These are phyloP conservation scores for Drosophila mauritiana DNA, from an alignment of 1,140 invertebrate genomes.

Conservation along the genomic window DNA sequence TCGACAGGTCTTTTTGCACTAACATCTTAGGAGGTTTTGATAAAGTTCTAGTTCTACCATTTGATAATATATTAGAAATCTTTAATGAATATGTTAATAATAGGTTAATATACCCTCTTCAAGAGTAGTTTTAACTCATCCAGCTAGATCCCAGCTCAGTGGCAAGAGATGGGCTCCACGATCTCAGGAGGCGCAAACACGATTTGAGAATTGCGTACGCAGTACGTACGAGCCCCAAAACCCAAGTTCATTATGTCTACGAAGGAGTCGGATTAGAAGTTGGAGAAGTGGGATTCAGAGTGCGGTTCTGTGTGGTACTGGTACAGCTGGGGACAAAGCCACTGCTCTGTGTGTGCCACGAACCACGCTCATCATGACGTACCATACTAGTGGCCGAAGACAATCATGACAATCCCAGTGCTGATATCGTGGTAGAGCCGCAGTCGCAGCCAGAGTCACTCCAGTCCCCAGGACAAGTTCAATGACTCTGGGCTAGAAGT, in stretches of 20 bases:
- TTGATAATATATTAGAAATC: too few species aligned
- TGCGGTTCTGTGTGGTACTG: constrained; percentile 37
- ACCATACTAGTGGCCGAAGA: constrained; percentile 27
- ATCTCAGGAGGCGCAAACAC: constrained; percentile 70
- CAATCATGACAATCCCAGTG: constrained; percentile 70
- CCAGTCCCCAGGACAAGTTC: constrained; percentile 74
- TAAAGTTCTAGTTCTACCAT: too few species aligned
- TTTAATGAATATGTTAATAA: too few species aligned
- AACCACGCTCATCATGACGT: constrained; percentile 45
- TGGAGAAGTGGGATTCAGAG: constrained; percentile 7
- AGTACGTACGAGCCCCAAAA: constrained; percentile 40
- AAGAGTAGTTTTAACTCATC: constrained; percentile 8
- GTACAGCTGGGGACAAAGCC: constrained; percentile 69
- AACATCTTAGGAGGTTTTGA: not conserved
- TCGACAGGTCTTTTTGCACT: too few species aligned
- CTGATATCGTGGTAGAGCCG: constrained; percentile 65
- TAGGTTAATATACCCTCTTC: not conserved
- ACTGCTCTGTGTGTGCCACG: constrained; percentile 66
- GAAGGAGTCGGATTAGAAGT: constrained; percentile 51
- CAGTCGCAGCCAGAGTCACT: constrained; percentile 26
- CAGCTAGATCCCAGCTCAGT: constrained; percentile 4
- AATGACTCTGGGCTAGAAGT: constrained; percentile 78
- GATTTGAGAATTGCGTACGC: constrained; percentile 81
- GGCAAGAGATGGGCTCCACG: constrained; percentile 32
- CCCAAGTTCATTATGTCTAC: constrained; percentile 80